Evolutionary conservation across 2,113 vertebrate species (phyloP), one percentile per base, ranked within the genome.

Genomic region (Pterocles orientalis): DNA sequence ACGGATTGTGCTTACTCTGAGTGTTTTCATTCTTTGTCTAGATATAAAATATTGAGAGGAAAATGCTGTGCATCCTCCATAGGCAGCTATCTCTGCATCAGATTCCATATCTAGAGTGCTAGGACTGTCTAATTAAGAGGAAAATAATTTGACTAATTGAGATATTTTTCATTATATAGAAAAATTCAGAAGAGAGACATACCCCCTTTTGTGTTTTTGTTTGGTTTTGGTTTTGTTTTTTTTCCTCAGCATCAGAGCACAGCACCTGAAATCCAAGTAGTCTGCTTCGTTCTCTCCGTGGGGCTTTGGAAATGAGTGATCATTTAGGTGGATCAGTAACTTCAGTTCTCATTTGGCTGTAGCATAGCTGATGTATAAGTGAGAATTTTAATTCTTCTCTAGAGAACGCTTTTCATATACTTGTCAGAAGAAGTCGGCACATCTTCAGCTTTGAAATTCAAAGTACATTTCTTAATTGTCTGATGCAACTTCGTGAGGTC

Each of bases 401-500:
- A 24, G 75, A 71, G 87, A 69, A 33, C 0, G 0, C 71, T 78
- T 91, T 93, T 88, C 68, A 70, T 15, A 6, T 66, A 25, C 26
- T 1, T 65, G 62, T 87, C 71, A 85, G 85, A 73, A 79, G 91
- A 85, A 61, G 50, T 47, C 1, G 0, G 90, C 50, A 31, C 58
- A 69, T 87, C 50, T 79, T 94, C 87, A 91, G 68, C 71, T 91
- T 87, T 85, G 75, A 79, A 91, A 82, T 88, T 85, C 39, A 65
- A 91, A 85, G 14, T 65, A 3, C 53, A 26, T 83, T 83, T 78
- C 77, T 86, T 78, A 45, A 83, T 91, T 88, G 34, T 91, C 84
- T 87, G 50, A 69, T 93, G 78, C 45, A 94, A 53, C 41, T 92
- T 72, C 28, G 45, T 36, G 39, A 95, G 26, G 25, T 58, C 58